phyloP scores from a whole-genome alignment of 2,797 vertebrate species.

The Lithobates pipiens region DNA sequence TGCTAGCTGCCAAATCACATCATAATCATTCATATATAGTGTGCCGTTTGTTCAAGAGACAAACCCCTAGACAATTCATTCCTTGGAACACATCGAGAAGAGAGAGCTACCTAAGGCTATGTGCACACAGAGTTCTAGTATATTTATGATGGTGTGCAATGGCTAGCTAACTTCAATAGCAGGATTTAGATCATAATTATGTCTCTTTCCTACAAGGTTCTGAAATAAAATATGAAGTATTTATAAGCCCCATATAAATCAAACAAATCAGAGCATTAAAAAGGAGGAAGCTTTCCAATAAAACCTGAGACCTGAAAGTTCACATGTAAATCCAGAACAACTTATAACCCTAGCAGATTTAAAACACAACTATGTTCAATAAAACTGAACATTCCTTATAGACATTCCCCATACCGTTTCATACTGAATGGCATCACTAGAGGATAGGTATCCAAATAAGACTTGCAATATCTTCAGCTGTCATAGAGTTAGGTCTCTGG shows the following conservation, averaged over 20 bases:
- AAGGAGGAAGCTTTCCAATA: no score
- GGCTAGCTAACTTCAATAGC: background rate
- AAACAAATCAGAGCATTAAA: background rate
- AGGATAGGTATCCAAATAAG: no score
- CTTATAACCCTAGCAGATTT: no score
- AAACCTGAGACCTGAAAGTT: no score
- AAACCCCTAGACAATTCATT: slow-evolving; percentile 8
- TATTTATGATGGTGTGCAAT: slow-evolving; percentile 21
- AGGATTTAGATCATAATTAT: slow-evolving; percentile 11
- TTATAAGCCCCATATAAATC: background rate
- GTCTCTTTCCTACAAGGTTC: slow-evolving; percentile 8
- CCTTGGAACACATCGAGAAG: slow-evolving; percentile 34
- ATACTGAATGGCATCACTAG: no score
- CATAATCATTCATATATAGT: slow-evolving; percentile 38
- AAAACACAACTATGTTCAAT: no score
- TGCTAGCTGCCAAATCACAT: slow-evolving; percentile 53
- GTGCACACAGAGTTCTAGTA: slow-evolving; percentile 5
- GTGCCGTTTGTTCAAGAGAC: slow-evolving; percentile 30
- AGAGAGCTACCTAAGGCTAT: slow-evolving; percentile 41
- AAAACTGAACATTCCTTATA: no score
- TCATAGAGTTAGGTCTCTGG: no score
- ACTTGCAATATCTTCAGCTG: no score
- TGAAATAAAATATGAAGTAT: background rate
- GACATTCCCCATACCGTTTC: no score
- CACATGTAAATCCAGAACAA: no score